Evolutionary conservation across 2,113 vertebrate species (phyloP), one percentile per base, ranked within the genome.

Genomic region (Cairina moschata): DNA sequence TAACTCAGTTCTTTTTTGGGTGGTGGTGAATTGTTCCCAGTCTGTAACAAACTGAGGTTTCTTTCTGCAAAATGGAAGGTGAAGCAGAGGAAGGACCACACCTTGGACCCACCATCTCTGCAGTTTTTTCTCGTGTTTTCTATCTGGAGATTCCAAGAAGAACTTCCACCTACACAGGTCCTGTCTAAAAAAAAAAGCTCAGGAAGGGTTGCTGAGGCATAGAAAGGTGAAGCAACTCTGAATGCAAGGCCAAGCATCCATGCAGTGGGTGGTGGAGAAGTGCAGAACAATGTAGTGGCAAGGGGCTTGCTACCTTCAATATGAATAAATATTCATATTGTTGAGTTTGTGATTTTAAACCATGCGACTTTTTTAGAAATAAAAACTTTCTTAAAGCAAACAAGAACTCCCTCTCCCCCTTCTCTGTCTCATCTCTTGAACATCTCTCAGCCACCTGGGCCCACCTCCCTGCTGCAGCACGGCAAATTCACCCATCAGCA

Each of bases 291-390:
- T 1, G 3, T 25, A 34, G 31, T 83, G 44, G 5, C 9, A 18
- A 72, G 34, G 52, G 17, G 40, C 9, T 42, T 20, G 52, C n/a
- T 34, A 15, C 31, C 42, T 67, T 60, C 80, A 55, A 26, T 22
- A 48, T 48, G 20, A 48, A 0, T 67, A 83, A 93, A 90, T 88
- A 73, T 40, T 82, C 4, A 0, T 54, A 31, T 58, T 72, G 13
- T 38, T 90, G 60, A 15, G 16, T 94, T 95, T 91, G 83, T 83
- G 68, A 83, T 72, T 94, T 25, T 92, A 52, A 83, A 65, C 38
- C n/a, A 17, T 18, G 8, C 25, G 7, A 13, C 29, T 29, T 62
- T 42, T 83, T 81, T 60, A 55, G 87, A 76, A 81, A 77, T 21
- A 32, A 82, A 36, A 68, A 31, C 26, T 63, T 73, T 74, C 32